Evolutionary conservation across 2,797 vertebrate genomes (phyloP).

Genomic region (Tapirus indicus): DNA sequence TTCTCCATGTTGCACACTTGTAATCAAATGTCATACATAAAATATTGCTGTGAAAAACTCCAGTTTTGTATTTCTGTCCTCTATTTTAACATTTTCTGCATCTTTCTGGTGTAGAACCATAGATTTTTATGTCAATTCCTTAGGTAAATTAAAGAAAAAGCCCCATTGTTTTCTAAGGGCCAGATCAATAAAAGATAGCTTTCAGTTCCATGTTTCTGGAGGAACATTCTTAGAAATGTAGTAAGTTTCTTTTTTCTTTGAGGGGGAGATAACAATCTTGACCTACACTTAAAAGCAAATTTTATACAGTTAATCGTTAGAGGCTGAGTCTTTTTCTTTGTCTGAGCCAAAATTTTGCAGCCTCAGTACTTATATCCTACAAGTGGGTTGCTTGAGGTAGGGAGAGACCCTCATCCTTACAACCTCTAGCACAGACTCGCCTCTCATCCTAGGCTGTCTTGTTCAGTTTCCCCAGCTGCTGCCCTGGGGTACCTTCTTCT

Average conservation of each 20-base stretch:
- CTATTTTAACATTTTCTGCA: constrained; percentile 51
- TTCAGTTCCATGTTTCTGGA: constrained; percentile 75
- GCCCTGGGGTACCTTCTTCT: background rate
- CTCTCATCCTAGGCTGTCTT: background rate
- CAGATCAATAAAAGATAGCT: constrained; percentile 60
- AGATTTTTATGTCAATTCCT: constrained; percentile 67
- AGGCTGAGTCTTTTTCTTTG: background rate
- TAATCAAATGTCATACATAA: constrained; percentile 39
- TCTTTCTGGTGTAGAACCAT: constrained; percentile 32
- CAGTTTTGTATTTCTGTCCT: constrained; percentile 27
- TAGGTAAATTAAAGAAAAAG: constrained; percentile 74
- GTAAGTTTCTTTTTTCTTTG: constrained; percentile 56
- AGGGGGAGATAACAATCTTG: constrained; percentile 5
- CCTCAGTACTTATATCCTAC: background rate
- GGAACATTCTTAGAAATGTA: constrained; percentile 79
- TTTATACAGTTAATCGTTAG: constrained; percentile 7
- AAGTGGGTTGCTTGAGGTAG: background rate
- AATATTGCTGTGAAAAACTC: constrained; percentile 8
- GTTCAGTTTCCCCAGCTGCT: background rate
- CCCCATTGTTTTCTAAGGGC: constrained; percentile 56
- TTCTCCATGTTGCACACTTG: constrained; percentile 26
- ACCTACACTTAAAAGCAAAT: constrained; percentile 17
- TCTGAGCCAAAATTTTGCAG: background rate
- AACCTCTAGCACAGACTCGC: background rate
- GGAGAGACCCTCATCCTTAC: background rate